Evolutionary conservation across 2,797 vertebrate species (phyloP).

Genomic region (Helicolenus hilgendorfi): DNA sequence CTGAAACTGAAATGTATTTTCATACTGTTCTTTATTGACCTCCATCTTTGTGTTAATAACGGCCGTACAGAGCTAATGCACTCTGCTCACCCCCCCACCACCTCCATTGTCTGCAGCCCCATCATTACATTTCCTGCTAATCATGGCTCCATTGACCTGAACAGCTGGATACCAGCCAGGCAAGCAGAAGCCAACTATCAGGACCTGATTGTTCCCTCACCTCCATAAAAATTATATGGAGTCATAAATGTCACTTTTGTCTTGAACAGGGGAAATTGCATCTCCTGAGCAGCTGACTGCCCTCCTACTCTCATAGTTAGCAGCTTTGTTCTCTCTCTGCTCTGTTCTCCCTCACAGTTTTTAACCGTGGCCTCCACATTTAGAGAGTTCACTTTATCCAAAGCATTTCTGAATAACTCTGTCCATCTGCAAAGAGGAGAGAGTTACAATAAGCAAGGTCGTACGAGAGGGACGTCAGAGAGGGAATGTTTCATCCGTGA

Average conservation of each 20-base stretch:
- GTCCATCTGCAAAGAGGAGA: neutral
- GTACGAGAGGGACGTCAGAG: neutral
- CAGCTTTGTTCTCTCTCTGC: neutral
- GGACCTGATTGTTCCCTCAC: slow-evolving; percentile 31
- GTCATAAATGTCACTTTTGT: slow-evolving; percentile 1
- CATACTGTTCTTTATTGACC: neutral
- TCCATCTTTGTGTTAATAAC: neutral
- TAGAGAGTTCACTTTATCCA: neutral
- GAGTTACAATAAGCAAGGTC: neutral
- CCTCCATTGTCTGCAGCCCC: neutral
- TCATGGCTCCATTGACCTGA: slow-evolving; percentile 32
- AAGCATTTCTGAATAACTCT: neutral
- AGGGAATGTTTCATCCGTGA: neutral
- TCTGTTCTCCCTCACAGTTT: neutral
- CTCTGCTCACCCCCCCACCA: neutral
- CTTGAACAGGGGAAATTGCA: neutral
- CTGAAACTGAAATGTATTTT: neutral
- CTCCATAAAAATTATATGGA: slow-evolving; percentile 28
- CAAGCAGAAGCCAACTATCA: slow-evolving; percentile 34
- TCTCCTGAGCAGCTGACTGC: neutral
- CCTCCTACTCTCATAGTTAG: neutral
- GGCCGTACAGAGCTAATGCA: neutral
- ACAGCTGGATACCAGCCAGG: slow-evolving; percentile 23
- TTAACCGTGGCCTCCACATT: neutral
- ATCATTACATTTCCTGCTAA: slow-evolving; percentile 44